Conservation (phyloP, 2,113 vertebrate species). For the Montifringilla adamsi region DNA sequence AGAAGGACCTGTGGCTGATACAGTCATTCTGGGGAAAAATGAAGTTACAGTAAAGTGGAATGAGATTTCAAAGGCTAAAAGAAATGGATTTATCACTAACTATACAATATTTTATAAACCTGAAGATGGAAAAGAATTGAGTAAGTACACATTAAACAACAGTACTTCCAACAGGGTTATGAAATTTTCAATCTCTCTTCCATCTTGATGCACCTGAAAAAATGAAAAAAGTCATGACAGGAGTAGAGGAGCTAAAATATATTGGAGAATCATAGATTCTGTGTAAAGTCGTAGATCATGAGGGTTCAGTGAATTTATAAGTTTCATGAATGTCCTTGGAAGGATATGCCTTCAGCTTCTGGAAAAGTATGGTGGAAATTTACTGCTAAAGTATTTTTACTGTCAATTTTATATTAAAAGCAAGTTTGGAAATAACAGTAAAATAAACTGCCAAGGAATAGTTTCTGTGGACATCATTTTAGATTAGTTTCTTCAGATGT, state of each 20-base stretch:
- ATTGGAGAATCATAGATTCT: not conserved
- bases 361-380: not conserved
- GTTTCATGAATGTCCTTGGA: not conserved
- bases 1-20: constrained; percentile 53
- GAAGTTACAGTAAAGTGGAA: constrained; percentile 70
- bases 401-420: not conserved
- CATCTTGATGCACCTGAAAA: not conserved
- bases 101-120: constrained; percentile 76
- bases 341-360: not conserved
- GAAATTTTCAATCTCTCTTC: not conserved
- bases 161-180: not conserved
- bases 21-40: constrained; percentile 38
- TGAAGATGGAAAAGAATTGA: constrained; percentile 53
- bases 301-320: not conserved
- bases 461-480: not conserved
- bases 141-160: constrained; percentile 50
- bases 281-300: not conserved
- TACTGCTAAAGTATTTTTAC: not conserved
- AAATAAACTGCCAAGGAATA: not conserved
- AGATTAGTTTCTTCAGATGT: not conserved
- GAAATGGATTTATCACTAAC: constrained; percentile 72
- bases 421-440: not conserved
- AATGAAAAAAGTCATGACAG: not conserved
- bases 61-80: constrained; percentile 60
- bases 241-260: not conserved